Percentiles rank a stretch among this genome's conserved stretches.
These are phyloP conservation scores for Cotesia vestalis DNA, from an alignment of 1,140 invertebrate species.

Conservation along the genomic window DNA sequence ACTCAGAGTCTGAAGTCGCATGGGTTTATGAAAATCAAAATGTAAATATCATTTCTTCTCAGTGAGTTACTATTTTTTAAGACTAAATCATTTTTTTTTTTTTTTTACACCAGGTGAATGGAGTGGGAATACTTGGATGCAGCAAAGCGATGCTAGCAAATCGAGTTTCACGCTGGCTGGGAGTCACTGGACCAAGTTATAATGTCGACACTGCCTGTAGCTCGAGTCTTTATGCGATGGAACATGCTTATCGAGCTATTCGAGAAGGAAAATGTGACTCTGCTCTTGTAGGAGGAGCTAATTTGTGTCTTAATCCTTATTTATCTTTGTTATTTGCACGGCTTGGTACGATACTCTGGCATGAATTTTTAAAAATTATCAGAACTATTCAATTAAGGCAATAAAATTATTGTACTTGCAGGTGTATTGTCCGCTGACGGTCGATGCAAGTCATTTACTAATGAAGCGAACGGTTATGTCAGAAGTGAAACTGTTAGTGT, in stretches of 20 bases:
- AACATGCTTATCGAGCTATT: constrained; percentile 83
- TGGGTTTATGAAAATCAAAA: constrained; percentile 74
- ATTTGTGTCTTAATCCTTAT: constrained; percentile 86
- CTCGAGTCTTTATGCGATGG: constrained; percentile 85
- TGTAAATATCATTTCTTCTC: constrained; percentile 40
- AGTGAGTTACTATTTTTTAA: no score
- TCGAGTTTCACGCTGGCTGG: constrained; percentile 81
- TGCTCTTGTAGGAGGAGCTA: constrained; percentile 87
- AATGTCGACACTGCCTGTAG: constrained; percentile 90
- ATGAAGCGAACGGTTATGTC: constrained; percentile 78
- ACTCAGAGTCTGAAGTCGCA: constrained; percentile 78
- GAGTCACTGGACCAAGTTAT: constrained; percentile 80
- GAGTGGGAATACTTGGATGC: constrained; percentile 70
- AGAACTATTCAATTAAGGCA: background rate
- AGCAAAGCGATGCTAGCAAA: constrained; percentile 92
- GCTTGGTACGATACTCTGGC: constrained; percentile 51
- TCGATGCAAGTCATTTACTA: constrained; percentile 89
- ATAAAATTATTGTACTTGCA: constrained; percentile 53
- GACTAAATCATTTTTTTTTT: background rate
- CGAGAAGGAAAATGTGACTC: constrained; percentile 81
- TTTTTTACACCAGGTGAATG: constrained; percentile 50
- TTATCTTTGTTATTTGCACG: constrained; percentile 82
- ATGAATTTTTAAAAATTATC: no score
- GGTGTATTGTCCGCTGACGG: constrained; percentile 89
- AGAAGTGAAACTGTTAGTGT: constrained; percentile 81